Conservation (phyloP, 2,113 vertebrate genomes). For the Triplophysa siluroides region DNA sequence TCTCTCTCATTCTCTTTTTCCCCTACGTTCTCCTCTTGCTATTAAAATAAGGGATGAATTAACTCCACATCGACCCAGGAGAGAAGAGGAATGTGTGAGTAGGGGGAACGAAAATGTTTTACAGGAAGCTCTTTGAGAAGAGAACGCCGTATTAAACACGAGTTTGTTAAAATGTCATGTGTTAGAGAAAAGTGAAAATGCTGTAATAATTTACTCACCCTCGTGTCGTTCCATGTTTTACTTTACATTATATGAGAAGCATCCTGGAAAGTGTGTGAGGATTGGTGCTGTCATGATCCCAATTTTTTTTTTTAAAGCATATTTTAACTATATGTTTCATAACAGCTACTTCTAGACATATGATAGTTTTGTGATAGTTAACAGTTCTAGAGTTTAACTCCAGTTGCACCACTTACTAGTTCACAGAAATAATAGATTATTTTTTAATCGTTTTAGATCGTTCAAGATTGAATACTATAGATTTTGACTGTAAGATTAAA, state of each 20-base stretch:
- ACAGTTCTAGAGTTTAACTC: too few species aligned
- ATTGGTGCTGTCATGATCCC: background rate
- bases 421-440: too few species aligned
- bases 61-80: conserved; percentile 20
- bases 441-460: too few species aligned
- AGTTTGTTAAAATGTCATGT: background rate
- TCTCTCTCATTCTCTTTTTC: background rate
- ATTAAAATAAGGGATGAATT: conserved; percentile 37
- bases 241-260: background rate
- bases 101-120: conserved; percentile 15
- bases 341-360: background rate
- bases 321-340: too few species aligned
- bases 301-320: too few species aligned
- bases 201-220: background rate
- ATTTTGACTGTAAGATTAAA: too few species aligned
- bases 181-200: background rate
- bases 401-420: too few species aligned
- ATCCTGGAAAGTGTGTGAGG: background rate
- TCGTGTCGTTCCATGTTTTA: background rate
- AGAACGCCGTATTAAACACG: background rate
- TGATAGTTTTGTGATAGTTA: too few species aligned
- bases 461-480: too few species aligned
- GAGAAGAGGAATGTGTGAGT: conserved; percentile 18
- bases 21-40: conserved; percentile 12
- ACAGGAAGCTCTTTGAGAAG: background rate